Evolutionary conservation across 2,888 invertebrate genomes (phyloP), one percentile per base, ranked within the genome.

Genomic region (Chrysodeixis includens): DNA sequence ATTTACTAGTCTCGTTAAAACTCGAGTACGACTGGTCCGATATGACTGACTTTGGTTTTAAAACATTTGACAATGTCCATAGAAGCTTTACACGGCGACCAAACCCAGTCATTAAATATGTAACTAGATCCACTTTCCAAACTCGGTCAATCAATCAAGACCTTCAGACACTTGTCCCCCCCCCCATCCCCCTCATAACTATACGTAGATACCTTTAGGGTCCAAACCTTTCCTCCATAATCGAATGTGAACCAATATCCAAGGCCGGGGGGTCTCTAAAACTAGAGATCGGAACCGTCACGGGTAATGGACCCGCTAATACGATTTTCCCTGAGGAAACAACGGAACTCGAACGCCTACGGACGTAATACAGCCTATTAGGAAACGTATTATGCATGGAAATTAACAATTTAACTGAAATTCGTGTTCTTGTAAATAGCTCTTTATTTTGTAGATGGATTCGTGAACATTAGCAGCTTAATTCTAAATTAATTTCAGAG

Each of bases 241-340:
- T 68, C 30, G 65, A 66, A 52, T 65, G 63, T 18, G 61, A 22
- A 77, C 65, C 62, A 71, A 68, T 66, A 66, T 56, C 49, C 70
- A 73, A 79, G 71, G 70, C 70, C 69, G 44, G 69, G 26, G 26
- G 82, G 86, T 85, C 81, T 81, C 30, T 74, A 78, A 63, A 79
- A 72, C 76, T 84, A 88, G 85, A 87, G 87, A 89, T 86, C 87
- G 89, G 80, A 86, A 88, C 88, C 75, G 89, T 85, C 83, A 82
- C 86, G 87, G 63, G 18, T 63, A 66, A 72, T 72, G 80, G 77
- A 26, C 69, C 51, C 73, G 69, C 73, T 81, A 82, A 82, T 79
- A 64, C 82, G 81, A 83, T 87, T 87, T 85, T 79, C 84, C 77
- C 80, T 74, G 32, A 61, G 79, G 75, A 78, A 80, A 66, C 62